Conservation (phyloP, 1,140 invertebrate species). For the Pollicipes pollicipes region DNA sequence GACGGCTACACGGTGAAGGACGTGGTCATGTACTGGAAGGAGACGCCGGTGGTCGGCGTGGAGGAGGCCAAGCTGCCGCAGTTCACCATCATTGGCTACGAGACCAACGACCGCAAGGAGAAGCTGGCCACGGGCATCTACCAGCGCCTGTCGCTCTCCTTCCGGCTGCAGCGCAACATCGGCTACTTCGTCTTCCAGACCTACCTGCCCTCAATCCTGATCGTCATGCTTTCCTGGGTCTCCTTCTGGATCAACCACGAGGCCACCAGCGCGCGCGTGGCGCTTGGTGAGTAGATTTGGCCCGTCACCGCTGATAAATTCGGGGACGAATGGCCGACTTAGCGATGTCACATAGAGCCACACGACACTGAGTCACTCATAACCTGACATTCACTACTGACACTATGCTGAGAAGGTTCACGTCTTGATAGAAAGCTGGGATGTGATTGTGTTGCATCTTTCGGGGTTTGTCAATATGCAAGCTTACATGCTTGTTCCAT, state of each 20-base stretch:
- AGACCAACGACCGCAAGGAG: slow-evolving; percentile 78
- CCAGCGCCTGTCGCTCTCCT: slow-evolving; percentile 76
- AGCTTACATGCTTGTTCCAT: too few species aligned
- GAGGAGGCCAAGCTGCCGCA: slow-evolving; percentile 86
- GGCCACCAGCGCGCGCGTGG: slow-evolving; percentile 56
- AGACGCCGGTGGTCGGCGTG: slow-evolving; percentile 72
- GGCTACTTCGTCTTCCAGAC: slow-evolving; percentile 71
- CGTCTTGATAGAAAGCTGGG: too few species aligned
- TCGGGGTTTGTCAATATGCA: too few species aligned
- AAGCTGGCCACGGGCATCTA: slow-evolving; percentile 68
- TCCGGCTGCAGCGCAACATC: slow-evolving; percentile 54
- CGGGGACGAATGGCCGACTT: too few species aligned
- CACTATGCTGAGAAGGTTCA: too few species aligned
- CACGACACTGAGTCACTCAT: too few species aligned
- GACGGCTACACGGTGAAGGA: slow-evolving; percentile 94
- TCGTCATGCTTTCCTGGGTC: slow-evolving; percentile 72
- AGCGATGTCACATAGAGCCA: too few species aligned
- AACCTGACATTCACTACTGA: too few species aligned
- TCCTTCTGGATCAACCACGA: too few species aligned
- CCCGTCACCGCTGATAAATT: too few species aligned
- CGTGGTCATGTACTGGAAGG: slow-evolving; percentile 91
- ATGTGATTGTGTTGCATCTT: too few species aligned
- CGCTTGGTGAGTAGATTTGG: slow-evolving; percentile 37
- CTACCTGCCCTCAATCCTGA: slow-evolving; percentile 59
- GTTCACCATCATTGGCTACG: slow-evolving; percentile 83